These are phyloP conservation scores for Miichthys miiuy DNA, from an alignment of 2,797 vertebrate genomes.

Conservation along the genomic window DNA sequence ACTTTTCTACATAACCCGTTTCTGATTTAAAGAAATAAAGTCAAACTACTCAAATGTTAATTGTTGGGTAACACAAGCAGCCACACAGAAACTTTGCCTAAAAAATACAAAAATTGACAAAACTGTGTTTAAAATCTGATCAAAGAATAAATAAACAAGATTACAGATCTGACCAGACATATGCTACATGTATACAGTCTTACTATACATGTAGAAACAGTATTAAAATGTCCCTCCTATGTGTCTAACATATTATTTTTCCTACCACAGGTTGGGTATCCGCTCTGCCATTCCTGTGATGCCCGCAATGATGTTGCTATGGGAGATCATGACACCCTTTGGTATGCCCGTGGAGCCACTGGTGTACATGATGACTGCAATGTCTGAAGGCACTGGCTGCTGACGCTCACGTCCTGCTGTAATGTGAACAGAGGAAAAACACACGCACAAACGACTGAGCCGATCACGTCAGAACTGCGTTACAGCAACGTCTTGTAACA, in stretches of 20 bases:
- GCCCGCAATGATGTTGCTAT: constrained; percentile 93
- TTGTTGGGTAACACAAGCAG: neutral
- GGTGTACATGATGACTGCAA: constrained; percentile 98
- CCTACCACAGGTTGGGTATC: constrained; percentile 90
- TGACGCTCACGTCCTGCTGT: constrained; percentile 56
- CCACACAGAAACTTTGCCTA: neutral
- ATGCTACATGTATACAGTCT: neutral
- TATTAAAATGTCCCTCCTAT: neutral
- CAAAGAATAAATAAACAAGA: neutral
- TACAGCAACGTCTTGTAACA: neutral
- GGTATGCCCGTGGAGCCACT: constrained; percentile 95
- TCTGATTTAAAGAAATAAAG: neutral
- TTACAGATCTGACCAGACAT: neutral
- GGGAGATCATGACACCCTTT: constrained; percentile 97
- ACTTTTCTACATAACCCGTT: neutral
- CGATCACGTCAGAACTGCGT: neutral
- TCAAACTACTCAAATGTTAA: neutral
- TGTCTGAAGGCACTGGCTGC: constrained; percentile 87
- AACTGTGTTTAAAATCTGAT: neutral
- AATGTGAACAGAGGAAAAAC: constrained; percentile 18
- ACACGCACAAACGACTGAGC: neutral
- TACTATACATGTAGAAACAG: neutral
- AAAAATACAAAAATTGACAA: neutral
- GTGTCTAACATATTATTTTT: neutral
- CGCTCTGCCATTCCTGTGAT: constrained; percentile 94